These are phyloP conservation scores for Dermolepida albohirtum DNA, from an alignment of 2,888 invertebrate genomes.

Conservation along the genomic window DNA sequence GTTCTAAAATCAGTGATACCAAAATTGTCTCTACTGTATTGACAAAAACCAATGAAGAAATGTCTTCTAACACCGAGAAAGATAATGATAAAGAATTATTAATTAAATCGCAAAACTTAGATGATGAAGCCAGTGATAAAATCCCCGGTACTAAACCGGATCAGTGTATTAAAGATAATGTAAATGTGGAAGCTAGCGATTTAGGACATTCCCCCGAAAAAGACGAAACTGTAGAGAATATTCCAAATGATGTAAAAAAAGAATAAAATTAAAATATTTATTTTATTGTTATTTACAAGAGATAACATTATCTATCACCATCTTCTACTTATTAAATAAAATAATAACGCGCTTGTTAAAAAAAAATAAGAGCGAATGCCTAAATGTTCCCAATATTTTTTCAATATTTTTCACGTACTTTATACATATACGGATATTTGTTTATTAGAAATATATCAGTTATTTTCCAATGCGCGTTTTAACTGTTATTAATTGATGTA, in stretches of 20 bases:
- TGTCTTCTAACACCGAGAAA: neutral
- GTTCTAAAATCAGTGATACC: no score
- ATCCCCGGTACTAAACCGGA: neutral
- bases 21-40: neutral
- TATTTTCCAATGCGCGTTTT: no score
- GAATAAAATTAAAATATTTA: neutral
- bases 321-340: no score
- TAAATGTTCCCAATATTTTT: no score
- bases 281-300: neutral
- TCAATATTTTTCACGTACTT: no score
- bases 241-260: constrained; percentile 4
- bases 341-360: no score
- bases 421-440: no score
- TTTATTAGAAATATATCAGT: no score
- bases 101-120: neutral
- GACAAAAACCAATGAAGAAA: neutral
- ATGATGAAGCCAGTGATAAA: neutral
- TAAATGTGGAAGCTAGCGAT: constrained; percentile 17
- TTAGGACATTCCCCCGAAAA: constrained; percentile 32
- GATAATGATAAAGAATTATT: neutral
- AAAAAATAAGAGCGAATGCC: no score
- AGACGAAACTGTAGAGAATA: constrained; percentile 1
- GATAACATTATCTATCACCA: no score
- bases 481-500: no score
- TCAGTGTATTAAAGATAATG: neutral